A percentile compares a stretch with the other conserved stretches of the same genome.
These are phyloP conservation scores for Xiphophorus maculatus DNA, from an alignment of 2,113 vertebrate species.

Conservation along the genomic window DNA sequence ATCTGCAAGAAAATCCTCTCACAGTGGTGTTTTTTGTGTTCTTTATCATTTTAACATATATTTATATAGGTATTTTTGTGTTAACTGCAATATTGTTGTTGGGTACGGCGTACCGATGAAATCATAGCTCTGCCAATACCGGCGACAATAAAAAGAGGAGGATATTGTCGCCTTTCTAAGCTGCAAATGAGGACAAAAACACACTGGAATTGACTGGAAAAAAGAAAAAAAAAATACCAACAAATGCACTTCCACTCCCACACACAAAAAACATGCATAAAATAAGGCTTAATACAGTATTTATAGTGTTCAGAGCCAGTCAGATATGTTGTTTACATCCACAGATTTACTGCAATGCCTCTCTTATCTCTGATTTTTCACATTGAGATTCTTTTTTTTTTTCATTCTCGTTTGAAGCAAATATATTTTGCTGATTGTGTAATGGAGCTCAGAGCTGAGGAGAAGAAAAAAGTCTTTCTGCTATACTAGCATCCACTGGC, in stretches of 20 bases:
- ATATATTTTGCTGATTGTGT: slow-evolving; percentile 43
- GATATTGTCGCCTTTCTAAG: slow-evolving; percentile 39
- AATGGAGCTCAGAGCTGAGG: slow-evolving; percentile 43
- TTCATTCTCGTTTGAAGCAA: slow-evolving; percentile 33
- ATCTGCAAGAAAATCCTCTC: slow-evolving; percentile 35
- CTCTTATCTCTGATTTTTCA: slow-evolving; percentile 41
- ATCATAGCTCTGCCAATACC: slow-evolving; percentile 40
- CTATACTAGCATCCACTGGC: slow-evolving; percentile 54
- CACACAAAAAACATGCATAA: slow-evolving; percentile 73
- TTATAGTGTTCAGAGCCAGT: slow-evolving; percentile 63
- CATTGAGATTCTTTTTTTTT: slow-evolving; percentile 32
- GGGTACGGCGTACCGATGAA: slow-evolving; percentile 46
- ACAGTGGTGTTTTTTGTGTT: slow-evolving; percentile 37
- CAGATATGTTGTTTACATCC: slow-evolving; percentile 53
- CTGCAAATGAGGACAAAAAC: slow-evolving; percentile 59
- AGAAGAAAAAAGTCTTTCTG: slow-evolving; percentile 28
- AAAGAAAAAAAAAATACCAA: slow-evolving; percentile 62
- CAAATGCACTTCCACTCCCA: slow-evolving; percentile 63
- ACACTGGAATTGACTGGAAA: slow-evolving; percentile 49
- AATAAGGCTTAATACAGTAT: slow-evolving; percentile 74
- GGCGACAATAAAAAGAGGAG: slow-evolving; percentile 30
- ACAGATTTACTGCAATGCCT: slow-evolving; percentile 37
- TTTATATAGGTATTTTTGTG: slow-evolving; percentile 41
- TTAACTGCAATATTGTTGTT: slow-evolving; percentile 54
- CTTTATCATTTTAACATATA: slow-evolving; percentile 37